These are phyloP conservation scores for Papilio xuthus DNA, from an alignment of 1,140 invertebrate genomes.

Conservation along the genomic window DNA sequence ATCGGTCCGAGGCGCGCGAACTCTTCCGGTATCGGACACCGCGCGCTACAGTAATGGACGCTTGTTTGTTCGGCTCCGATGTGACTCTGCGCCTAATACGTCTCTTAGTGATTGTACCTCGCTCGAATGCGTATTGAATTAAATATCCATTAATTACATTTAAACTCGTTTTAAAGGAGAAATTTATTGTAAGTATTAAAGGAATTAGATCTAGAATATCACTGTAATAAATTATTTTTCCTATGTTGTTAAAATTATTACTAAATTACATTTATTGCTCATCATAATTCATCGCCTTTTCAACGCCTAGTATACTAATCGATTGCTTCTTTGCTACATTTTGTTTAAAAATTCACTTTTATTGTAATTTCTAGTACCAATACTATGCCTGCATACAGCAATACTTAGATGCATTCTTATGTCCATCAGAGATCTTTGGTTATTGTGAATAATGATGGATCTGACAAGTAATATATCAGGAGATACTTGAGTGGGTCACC, in stretches of 20 bases:
- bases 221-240: background rate
- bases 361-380: background rate
- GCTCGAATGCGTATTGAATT: conserved; percentile 19
- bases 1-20: conserved; percentile 51
- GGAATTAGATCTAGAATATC: background rate
- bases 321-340: too few species aligned
- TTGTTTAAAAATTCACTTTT: background rate
- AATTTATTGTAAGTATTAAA: background rate
- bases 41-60: conserved; percentile 51
- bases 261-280: background rate
- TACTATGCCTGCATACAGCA: background rate
- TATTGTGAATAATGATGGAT: background rate
- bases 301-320: too few species aligned
- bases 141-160: conserved; percentile 12
- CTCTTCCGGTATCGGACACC: conserved; percentile 68
- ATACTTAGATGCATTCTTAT: background rate
- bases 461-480: background rate
- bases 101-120: conserved; percentile 21
- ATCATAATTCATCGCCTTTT: too few species aligned
- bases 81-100: conserved; percentile 34
- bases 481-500: background rate
- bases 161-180: background rate
- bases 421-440: background rate
- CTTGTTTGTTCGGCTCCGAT: conserved; percentile 48
- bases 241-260: background rate